Evolutionary conservation across 2,888 invertebrate genomes (phyloP), one percentile per base, ranked within the genome.

Genomic region (Habroteleia sp.): DNA sequence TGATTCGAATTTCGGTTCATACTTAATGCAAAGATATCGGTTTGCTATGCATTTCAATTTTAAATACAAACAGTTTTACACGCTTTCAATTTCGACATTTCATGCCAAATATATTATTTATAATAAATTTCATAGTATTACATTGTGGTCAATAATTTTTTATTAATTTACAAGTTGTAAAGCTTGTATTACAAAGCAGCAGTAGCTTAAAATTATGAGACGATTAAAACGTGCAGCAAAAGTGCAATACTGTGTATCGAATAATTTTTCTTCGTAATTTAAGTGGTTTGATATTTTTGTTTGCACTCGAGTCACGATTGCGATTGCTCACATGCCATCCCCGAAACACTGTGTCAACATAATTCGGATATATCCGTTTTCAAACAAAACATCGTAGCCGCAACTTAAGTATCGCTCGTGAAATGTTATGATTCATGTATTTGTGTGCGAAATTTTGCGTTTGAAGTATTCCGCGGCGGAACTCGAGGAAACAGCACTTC

Each of bases 341-440:
- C 11, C 39, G 62, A 62, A 62, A 41, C 44, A 14, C 25, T 41
- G 25, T 39, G 71, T 62, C 62, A 71, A 71, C 62, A 54, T 23
- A 46, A 39, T 54, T 48, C 48, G 42, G 52, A 60, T 23, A 20
- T 62, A 62, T 54, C 35, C 33, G 62, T 56, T 71, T 48, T 71
- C 62, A 71, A 56, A 71, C 62, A 54, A 69, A 60, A 60, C 71
- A 56, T 52, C 52, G 11, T 6, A 35, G 2, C 29, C 14, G 20
- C 10, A 44, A 54, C 31, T 54, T 54, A 41, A 62, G 41, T 54
- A 56, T 39, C 37, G 41, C 41, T 62, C 46, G 23, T 52, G 62
- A 62, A 48, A 62, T 48, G 62, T 71, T 54, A 46, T 27, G 71
- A 71, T 71, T 71, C 46, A 62, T 56, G 35, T 62, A 71, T 71